phyloP scores from a whole-genome alignment of 2,888 invertebrate genomes.

The Aromia moschata region DNA sequence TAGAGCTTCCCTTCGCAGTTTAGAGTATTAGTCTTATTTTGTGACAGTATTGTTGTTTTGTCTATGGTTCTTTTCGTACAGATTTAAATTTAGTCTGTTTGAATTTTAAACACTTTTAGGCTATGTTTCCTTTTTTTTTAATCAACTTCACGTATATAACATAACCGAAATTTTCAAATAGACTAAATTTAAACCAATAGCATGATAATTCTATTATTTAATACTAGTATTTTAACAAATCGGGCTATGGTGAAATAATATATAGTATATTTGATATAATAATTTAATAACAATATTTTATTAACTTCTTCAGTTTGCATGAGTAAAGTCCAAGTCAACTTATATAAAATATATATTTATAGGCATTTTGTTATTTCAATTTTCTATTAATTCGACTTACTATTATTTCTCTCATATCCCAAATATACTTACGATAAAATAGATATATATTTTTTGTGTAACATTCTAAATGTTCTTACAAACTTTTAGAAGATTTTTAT shows the following conservation, averaged over 20 bases:
- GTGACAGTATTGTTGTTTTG: constrained; percentile 18
- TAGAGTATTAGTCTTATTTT: constrained; percentile 21
- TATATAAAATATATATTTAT: neutral
- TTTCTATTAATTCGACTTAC: neutral
- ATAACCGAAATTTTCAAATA: constrained; percentile 1
- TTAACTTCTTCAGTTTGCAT: constrained; percentile 2
- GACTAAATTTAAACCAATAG: constrained; percentile 19
- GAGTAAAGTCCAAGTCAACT: no score
- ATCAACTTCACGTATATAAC: no score
- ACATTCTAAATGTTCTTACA: constrained; percentile 9
- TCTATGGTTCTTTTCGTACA: constrained; percentile 56
- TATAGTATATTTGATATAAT: constrained; percentile 3
- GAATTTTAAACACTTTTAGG: neutral
- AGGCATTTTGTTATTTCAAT: no score
- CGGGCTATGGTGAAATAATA: constrained; percentile 23
- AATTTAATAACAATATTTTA: neutral
- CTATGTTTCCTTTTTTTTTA: no score
- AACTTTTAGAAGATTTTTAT: constrained; percentile 68
- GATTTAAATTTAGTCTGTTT: constrained; percentile 39
- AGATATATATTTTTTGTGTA: neutral
- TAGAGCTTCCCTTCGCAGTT: constrained; percentile 42
- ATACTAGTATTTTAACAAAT: neutral
- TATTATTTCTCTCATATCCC: constrained; percentile 22
- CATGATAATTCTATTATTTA: constrained; percentile 25
- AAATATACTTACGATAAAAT: neutral